Conservation (phyloP, 2,113 vertebrate genomes). For the Macheiramphus alcinus region DNA sequence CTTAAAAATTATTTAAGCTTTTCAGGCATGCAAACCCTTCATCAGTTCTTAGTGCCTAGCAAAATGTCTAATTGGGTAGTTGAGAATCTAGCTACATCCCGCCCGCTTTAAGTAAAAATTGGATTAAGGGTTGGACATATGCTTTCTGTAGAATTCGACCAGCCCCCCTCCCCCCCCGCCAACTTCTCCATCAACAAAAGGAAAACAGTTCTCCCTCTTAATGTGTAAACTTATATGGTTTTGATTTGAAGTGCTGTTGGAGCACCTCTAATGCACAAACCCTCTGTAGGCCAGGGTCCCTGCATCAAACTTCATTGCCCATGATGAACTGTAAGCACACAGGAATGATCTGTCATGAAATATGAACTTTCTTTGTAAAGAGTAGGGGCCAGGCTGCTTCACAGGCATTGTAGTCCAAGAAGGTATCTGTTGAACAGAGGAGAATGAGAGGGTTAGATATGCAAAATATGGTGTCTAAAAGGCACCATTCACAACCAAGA, state of each 20-base stretch:
- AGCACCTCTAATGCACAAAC: background rate
- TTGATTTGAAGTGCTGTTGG: background rate
- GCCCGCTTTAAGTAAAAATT: background rate
- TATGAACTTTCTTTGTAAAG: background rate
- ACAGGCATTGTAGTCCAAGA: background rate
- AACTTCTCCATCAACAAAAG: background rate
- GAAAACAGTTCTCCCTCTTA: background rate
- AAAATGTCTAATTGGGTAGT: background rate
- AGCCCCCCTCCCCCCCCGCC: too few relatives aligned
- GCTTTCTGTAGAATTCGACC: background rate
- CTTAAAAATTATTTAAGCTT: background rate
- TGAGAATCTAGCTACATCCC: background rate
- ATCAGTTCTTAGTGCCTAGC: background rate
- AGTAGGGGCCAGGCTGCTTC: background rate
- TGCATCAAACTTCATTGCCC: background rate
- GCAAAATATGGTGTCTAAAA: background rate
- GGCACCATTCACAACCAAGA: background rate
- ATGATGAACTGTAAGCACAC: background rate
- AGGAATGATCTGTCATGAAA: background rate
- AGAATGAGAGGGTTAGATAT: background rate
- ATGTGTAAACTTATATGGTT: background rate
- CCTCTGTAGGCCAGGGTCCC: background rate
- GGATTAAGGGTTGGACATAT: background rate
- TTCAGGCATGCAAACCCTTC: background rate
- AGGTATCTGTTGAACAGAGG: background rate